A percentile compares a stretch with the other conserved stretches of the same genome.
Evolutionary conservation across 2,888 invertebrate genomes (phyloP).

Genomic region (Meghimatium bilineatum): DNA sequence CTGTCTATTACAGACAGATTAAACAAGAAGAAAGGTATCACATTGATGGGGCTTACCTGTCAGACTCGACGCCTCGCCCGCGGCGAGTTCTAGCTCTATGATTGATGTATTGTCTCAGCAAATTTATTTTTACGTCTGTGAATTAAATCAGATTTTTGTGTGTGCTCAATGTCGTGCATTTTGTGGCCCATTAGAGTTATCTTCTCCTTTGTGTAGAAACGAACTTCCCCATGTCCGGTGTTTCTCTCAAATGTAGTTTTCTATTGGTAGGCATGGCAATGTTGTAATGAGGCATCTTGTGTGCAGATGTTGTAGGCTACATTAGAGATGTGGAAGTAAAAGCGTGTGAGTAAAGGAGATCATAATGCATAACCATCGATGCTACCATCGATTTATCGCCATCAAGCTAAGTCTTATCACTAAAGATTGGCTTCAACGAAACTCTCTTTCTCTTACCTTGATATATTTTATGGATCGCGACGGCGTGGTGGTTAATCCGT

Average conservation of each 20-base stretch:
- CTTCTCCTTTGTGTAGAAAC: conserved; percentile 6
- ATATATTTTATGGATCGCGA: too few species aligned
- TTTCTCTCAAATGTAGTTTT: not conserved
- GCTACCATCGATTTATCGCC: too few species aligned
- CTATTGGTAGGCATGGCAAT: not conserved
- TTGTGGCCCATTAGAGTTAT: not conserved
- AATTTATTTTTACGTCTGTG: conserved; percentile 36
- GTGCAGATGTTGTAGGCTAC: not conserved
- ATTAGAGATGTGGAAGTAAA: too few species aligned
- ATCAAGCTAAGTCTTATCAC: too few species aligned
- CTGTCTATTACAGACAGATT: conserved; percentile 38
- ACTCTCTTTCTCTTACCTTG: too few species aligned
- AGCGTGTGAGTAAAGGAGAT: too few species aligned
- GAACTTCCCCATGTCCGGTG: not conserved
- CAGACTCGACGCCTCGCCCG: conserved; percentile 29
- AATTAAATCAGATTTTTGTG: conserved; percentile 28
- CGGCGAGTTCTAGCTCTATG: conserved; percentile 16
- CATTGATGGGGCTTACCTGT: conserved; percentile 43
- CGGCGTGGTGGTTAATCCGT: too few species aligned
- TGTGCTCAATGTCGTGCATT: conserved; percentile 5
- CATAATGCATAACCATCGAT: too few species aligned
- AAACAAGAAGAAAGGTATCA: conserved; percentile 37
- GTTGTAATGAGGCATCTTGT: not conserved
- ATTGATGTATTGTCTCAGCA: conserved; percentile 37
- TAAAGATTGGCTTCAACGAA: too few species aligned